Conservation (phyloP, 2,113 vertebrate genomes). For the Misgurnus anguillicaudatus region DNA sequence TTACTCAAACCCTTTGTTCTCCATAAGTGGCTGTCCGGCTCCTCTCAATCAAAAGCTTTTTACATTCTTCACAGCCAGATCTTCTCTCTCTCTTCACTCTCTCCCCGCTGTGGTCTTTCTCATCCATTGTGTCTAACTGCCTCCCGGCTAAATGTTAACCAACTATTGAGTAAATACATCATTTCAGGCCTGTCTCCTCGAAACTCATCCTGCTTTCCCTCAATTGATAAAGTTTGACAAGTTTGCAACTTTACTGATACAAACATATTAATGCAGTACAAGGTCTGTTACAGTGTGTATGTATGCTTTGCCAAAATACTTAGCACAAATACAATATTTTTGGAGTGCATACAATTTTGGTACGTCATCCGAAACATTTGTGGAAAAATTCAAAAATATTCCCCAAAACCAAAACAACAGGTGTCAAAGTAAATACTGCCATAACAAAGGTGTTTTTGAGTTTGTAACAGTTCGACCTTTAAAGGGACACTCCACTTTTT, state of each 20-base stretch:
- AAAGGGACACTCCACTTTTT: no score
- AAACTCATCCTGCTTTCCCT: background rate
- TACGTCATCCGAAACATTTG: no score
- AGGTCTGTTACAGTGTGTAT: background rate
- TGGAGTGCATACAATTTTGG: no score
- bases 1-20: conserved; percentile 20
- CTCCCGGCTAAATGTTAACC: conserved; percentile 42
- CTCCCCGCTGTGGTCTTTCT: conserved; percentile 40
- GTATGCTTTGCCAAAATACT: no score
- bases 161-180: conserved; percentile 49
- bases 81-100: conserved; percentile 19
- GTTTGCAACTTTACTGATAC: background rate
- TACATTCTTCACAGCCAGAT: conserved; percentile 14
- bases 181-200: background rate
- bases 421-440: no score
- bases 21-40: conserved; percentile 28
- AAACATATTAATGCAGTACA: background rate
- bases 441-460: no score
- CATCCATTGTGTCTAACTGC: conserved; percentile 47
- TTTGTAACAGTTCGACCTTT: no score
- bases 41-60: conserved; percentile 3
- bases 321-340: no score
- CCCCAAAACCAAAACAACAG: no score
- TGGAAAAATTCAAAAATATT: no score
- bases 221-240: background rate